Conservation (phyloP, 64 coral and sea anemone species). For the Pocillopora damicornis region DNA sequence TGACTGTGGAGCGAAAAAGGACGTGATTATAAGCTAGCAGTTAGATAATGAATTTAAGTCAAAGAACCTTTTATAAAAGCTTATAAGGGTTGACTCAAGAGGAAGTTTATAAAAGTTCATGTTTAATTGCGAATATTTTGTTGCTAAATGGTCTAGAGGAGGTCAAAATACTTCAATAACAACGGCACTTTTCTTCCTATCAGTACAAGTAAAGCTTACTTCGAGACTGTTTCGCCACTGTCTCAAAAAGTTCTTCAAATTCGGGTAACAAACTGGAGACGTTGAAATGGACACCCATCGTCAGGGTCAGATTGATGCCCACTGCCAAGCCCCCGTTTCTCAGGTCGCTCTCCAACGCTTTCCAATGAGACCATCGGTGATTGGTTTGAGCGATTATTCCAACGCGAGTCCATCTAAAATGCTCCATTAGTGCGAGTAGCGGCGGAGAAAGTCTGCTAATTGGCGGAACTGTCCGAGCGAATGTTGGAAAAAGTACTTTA, state of each 20-base stretch:
- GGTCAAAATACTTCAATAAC: not conserved
- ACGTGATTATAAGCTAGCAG: too few species aligned
- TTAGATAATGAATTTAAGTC: too few species aligned
- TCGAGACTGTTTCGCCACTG: not conserved
- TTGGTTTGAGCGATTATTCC: constrained; percentile 32
- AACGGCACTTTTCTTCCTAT: too few species aligned
- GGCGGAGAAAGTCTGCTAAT: constrained; percentile 39
- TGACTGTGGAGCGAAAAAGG: constrained; percentile 38
- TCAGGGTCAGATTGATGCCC: not conserved
- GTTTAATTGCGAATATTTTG: too few species aligned
- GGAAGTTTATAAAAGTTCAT: too few species aligned
- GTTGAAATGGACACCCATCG: not conserved
- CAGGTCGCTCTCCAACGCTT: not conserved
- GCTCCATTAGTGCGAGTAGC: constrained; percentile 26
- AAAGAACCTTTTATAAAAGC: too few species aligned
- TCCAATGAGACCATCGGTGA: constrained; percentile 20
- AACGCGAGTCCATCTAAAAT: constrained; percentile 44
- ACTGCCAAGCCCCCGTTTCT: not conserved
- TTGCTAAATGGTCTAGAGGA: not conserved
- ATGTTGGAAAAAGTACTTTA: constrained; percentile 41
- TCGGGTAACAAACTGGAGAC: not conserved
- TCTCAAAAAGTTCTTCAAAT: constrained; percentile 14
- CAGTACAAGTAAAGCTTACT: not conserved
- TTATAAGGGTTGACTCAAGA: too few species aligned
- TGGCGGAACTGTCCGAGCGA: constrained; percentile 52